Evolutionary conservation across 2,113 vertebrate genomes (phyloP), one percentile per base, ranked within the genome.

Genomic region (Peromyscus maniculatus): DNA sequence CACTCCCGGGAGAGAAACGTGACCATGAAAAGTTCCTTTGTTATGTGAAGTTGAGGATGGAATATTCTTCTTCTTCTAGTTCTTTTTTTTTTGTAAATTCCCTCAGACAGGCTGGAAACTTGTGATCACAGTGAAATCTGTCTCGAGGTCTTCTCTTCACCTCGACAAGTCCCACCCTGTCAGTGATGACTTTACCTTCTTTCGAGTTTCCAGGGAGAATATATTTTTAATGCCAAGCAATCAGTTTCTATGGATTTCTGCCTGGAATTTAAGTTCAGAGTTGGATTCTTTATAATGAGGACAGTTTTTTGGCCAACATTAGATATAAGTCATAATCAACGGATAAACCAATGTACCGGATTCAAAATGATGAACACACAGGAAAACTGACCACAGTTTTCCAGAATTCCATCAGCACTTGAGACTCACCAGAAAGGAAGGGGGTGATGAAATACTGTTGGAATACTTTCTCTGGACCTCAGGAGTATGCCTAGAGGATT

Each of bases 121-220:
- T 92, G 64, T 59, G 66, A 96, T 94, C 75, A 95, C 59, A 77
- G 46, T 89, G 94, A 92, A 98, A 95, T 91, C 92, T 97, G 71
- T 97, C 91, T 97, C 0, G 1, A 96, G 91, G 91, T 97, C 92
- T 97, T 87, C 71, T 95, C 78, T 97, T 96, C 89, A 97, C 97
- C 72, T 95, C 77, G 28, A 94, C 92, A 52, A 96, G 59, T 80
- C 55, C 80, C 36, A 91, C 71, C 62, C 86, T 92, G 90, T 91
- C 80, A 64, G 31, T 97, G 94, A 97, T 97, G 95, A 97, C n/a
- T 98, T 97, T 96, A 96, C 96, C 97, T 97, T 96, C 77, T 95
- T 95, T 88, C 89, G 72, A 67, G 39, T 97, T 98, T 97, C 83
- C 91, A 97, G 67, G 67, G 91, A 93, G 83, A 97, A 92, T 96